These are phyloP conservation scores for Neoaliturus tenellus DNA, from an alignment of 2,888 invertebrate genomes.

Conservation along the genomic window DNA sequence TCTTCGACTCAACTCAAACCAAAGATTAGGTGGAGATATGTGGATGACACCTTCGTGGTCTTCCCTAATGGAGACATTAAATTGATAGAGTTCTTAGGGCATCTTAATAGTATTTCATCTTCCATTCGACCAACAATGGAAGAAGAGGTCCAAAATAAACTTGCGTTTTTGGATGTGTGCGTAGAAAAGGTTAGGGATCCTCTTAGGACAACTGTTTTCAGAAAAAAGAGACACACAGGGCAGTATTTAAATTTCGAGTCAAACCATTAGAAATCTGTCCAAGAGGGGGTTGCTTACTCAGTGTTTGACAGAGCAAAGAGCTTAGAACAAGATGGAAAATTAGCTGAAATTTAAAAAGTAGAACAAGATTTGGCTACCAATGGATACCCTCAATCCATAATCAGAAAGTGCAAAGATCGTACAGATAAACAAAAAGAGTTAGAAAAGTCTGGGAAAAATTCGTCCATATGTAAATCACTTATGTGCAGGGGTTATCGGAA, in stretches of 20 bases:
- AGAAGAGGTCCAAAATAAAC: neutral
- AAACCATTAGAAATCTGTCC: conserved; percentile 23
- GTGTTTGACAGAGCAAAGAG: conserved; percentile 13
- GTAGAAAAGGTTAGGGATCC: neutral
- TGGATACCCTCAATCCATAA: too few relatives aligned
- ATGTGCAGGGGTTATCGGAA: too few relatives aligned
- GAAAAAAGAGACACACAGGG: conserved; percentile 3
- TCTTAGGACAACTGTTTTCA: conserved; percentile 27
- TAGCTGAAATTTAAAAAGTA: neutral
- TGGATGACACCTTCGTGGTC: conserved; percentile 13
- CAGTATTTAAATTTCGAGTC: conserved; percentile 16
- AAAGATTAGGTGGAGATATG: conserved; percentile 12
- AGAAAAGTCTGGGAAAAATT: too few relatives aligned
- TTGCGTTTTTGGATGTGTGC: conserved; percentile 2
- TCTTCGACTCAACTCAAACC: neutral
- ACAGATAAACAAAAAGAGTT: too few relatives aligned
- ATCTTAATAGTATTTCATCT: neutral
- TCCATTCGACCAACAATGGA: conserved; percentile 25
- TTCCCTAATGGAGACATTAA: neutral
- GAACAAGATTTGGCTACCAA: too few relatives aligned
- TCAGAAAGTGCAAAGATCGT: too few relatives aligned
- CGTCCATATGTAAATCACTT: too few relatives aligned
- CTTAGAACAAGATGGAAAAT: neutral
- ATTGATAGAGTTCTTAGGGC: neutral
- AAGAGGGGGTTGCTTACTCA: neutral